These are phyloP conservation scores for Bothrops jararaca DNA, from an alignment of 2,113 vertebrate species.

Conservation along the genomic window DNA sequence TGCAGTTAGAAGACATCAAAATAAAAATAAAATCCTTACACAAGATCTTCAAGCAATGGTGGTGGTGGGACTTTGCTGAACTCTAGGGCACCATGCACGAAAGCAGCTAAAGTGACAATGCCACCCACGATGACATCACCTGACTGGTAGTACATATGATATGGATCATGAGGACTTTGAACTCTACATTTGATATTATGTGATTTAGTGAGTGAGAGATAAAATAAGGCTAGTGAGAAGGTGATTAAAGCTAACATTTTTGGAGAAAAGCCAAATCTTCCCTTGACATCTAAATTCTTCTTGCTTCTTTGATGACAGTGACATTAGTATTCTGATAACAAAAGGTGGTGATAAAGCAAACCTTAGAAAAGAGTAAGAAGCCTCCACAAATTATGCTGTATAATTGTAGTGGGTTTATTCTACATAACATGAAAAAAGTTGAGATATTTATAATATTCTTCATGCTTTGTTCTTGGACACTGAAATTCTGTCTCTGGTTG, in stretches of 20 bases:
- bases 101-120: neutral
- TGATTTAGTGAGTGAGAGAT: neutral
- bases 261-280: neutral
- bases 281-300: neutral
- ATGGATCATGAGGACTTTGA: neutral
- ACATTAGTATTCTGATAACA: neutral
- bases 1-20: neutral
- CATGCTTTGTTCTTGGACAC: neutral
- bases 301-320: neutral
- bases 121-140: neutral
- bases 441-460: neutral
- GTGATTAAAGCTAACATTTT: neutral
- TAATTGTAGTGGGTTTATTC: neutral
- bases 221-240: neutral
- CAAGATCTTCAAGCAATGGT: neutral
- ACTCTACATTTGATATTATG: neutral
- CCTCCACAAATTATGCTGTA: neutral
- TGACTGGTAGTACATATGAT: neutral
- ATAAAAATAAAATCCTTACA: neutral
- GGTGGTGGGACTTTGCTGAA: neutral
- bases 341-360: neutral
- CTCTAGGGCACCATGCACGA: neutral
- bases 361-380: neutral
- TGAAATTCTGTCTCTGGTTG: neutral
- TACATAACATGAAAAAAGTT: neutral